Percentiles rank a stretch among this genome's conserved stretches.
These are phyloP conservation scores for Anoplophora glabripennis DNA, from an alignment of 1,140 invertebrate species.

Conservation along the genomic window DNA sequence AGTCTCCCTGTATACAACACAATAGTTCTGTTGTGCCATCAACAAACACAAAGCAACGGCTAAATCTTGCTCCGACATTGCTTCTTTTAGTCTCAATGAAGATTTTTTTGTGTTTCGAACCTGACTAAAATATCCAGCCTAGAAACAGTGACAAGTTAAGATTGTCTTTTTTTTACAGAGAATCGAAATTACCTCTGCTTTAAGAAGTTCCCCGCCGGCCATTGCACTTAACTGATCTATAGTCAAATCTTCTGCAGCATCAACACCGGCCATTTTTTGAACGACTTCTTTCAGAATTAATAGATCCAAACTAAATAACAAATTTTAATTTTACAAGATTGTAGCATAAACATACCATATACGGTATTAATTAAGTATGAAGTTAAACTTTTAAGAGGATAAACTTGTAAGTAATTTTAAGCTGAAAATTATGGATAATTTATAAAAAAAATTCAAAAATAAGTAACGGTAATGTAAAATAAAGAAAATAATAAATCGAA, in stretches of 20 bases:
- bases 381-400: too few relatives aligned
- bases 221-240: conserved; percentile 93
- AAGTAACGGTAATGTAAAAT: too few relatives aligned
- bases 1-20: conserved; percentile 84
- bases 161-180: neutral
- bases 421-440: too few relatives aligned
- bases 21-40: conserved; percentile 96
- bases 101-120: conserved; percentile 96
- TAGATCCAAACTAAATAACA: conserved; percentile 78
- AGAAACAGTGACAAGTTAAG: conserved; percentile 24
- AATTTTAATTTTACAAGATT: conserved; percentile 7
- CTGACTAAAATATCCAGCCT: conserved; percentile 95
- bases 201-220: conserved; percentile 91
- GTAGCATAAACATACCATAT: too few relatives aligned
- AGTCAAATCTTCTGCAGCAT: conserved; percentile 95
- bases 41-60: conserved; percentile 90
- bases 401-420: too few relatives aligned
- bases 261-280: conserved; percentile 98
- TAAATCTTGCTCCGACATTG: conserved; percentile 81
- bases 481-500: too few relatives aligned
- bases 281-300: conserved; percentile 96
- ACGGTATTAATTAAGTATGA: too few relatives aligned
- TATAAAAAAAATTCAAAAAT: too few relatives aligned
- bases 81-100: conserved; percentile 92
- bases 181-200: conserved; percentile 73